Evolutionary conservation across 2,888 invertebrate species (phyloP).

Genomic region (Megalurothrips usitatus): DNA sequence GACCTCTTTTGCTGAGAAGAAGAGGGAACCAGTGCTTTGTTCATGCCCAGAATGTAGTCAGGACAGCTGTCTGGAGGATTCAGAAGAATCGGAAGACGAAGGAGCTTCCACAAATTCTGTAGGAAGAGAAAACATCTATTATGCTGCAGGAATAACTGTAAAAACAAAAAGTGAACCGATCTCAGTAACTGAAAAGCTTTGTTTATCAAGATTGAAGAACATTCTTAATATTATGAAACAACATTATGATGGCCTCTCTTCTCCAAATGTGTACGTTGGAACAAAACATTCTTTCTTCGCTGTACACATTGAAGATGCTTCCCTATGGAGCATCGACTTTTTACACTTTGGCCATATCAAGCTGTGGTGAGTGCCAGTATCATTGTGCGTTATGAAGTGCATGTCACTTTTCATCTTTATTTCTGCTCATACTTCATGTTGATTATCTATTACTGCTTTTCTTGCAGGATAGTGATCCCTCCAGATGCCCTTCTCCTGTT

Average conservation of each 20-base stretch:
- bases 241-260: not conserved
- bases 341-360: not conserved
- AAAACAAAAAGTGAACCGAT: not conserved
- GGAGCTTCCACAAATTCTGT: not conserved
- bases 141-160: not conserved
- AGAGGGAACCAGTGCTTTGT: not conserved
- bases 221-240: not conserved
- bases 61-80: not conserved
- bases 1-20: not conserved
- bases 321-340: not conserved
- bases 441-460: not conserved
- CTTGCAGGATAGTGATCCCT: not conserved
- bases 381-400: not conserved
- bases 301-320: not conserved
- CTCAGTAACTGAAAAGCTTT: not conserved
- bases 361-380: not conserved
- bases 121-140: not conserved
- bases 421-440: no score
- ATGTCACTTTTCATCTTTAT: not conserved
- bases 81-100: not conserved
- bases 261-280: not conserved
- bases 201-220: not conserved
- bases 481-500: not conserved
- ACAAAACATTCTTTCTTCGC: not conserved
- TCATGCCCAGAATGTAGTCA: not conserved